phyloP scores from a whole-genome alignment of 2,797 vertebrate species.

The Taenioides sp. region DNA sequence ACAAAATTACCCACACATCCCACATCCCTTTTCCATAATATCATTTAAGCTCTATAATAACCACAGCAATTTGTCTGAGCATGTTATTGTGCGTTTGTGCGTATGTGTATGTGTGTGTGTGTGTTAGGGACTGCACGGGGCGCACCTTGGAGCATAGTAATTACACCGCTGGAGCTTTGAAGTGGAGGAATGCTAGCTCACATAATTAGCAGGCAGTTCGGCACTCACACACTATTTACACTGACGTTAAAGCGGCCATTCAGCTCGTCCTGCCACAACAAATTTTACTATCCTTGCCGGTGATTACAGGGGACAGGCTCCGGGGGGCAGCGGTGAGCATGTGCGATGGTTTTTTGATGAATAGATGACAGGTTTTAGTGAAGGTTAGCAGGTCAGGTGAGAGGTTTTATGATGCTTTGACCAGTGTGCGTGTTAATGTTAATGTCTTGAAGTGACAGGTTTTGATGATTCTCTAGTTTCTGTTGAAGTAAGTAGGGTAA shows the following conservation, averaged over 20 bases:
- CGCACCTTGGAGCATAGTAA: slow-evolving; percentile 80
- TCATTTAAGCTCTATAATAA: slow-evolving; percentile 70
- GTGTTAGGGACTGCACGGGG: slow-evolving; percentile 67
- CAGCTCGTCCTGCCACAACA: slow-evolving; percentile 32
- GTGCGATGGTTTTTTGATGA: background rate
- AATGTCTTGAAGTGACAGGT: too few relatives aligned
- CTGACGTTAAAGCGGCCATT: slow-evolving; percentile 66
- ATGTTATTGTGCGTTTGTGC: slow-evolving; percentile 46
- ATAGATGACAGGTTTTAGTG: background rate
- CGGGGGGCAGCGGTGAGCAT: slow-evolving; percentile 12
- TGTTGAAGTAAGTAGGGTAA: too few relatives aligned
- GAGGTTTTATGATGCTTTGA: background rate
- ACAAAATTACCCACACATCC: slow-evolving; percentile 71
- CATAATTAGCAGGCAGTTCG: slow-evolving; percentile 68
- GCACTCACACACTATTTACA: slow-evolving; percentile 70
- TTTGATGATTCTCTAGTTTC: too few relatives aligned
- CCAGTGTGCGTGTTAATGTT: background rate
- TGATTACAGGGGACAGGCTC: slow-evolving; percentile 14
- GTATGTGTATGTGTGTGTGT: slow-evolving; percentile 54
- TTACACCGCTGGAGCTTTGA: slow-evolving; percentile 75
- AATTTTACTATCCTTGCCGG: slow-evolving; percentile 29
- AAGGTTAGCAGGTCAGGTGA: background rate
- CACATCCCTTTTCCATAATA: slow-evolving; percentile 73
- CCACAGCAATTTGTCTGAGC: slow-evolving; percentile 75
- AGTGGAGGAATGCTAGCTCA: slow-evolving; percentile 75